These are phyloP conservation scores for Halcyon malimbica DNA, from an alignment of 2,113 vertebrate genomes.

Conservation along the genomic window DNA sequence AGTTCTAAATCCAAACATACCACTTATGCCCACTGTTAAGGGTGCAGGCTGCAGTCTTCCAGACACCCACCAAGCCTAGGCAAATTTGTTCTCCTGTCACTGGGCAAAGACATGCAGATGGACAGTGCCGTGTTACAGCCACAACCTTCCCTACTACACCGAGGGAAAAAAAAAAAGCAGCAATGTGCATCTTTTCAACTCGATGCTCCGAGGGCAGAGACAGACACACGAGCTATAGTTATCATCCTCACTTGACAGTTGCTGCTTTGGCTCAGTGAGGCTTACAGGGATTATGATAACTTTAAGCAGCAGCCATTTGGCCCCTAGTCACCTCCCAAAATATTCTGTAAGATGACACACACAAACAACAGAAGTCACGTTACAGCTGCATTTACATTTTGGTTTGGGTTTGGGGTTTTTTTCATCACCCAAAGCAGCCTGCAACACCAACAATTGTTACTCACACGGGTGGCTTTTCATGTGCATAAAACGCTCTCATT, in stretches of 20 bases:
- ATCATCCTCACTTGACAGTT: constrained; percentile 60
- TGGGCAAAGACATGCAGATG: not conserved
- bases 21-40: not conserved
- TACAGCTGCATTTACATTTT: constrained; percentile 32
- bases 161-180: not conserved
- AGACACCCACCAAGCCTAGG: not conserved
- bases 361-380: constrained; percentile 56
- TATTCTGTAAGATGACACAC: constrained; percentile 64
- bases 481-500: not conserved
- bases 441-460: constrained; percentile 15
- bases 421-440: not conserved
- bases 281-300: constrained; percentile 54
- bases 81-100: not conserved
- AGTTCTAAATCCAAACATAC: not conserved
- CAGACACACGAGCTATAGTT: constrained; percentile 38
- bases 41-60: not conserved
- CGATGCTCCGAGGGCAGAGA: not conserved
- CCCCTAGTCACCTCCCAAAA: constrained; percentile 57
- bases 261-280: constrained; percentile 54
- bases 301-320: constrained; percentile 38
- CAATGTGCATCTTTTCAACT: not conserved
- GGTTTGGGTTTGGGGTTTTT: not conserved
- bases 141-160: not conserved
- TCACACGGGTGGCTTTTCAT: not conserved
- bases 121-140: not conserved